Conservation (phyloP, 2,797 vertebrate species). For the Pampus argenteus region DNA sequence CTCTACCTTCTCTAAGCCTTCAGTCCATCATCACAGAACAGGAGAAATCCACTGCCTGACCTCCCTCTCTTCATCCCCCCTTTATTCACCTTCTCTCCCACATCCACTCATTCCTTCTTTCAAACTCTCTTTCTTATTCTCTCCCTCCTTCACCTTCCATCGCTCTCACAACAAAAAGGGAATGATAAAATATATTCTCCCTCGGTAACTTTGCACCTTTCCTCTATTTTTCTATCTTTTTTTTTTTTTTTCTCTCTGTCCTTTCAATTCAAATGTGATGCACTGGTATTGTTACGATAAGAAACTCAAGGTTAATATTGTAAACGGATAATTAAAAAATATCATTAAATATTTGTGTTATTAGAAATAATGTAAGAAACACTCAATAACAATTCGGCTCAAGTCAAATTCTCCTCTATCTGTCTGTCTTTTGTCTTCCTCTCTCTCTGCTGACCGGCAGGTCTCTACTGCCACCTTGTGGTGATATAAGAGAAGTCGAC, state of each 20-base stretch:
- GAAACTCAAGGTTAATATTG: conserved; percentile 5
- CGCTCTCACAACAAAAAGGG: background rate
- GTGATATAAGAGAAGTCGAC: background rate
- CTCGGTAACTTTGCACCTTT: conserved; percentile 6
- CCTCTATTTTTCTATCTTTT: background rate
- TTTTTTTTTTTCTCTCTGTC: rapidly evolving
- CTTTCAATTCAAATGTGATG: background rate
- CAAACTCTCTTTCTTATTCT: conserved; percentile 1
- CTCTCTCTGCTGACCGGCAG: conserved; percentile 22
- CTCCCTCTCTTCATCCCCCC: background rate
- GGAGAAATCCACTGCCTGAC: conserved; percentile 23
- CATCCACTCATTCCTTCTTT: no score
- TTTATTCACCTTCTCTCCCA: conserved; percentile 4
- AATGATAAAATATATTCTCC: background rate
- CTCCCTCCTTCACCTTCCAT: background rate
- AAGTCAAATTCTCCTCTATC: conserved; percentile 8
- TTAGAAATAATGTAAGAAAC: conserved; percentile 18
- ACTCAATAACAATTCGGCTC: conserved; percentile 36
- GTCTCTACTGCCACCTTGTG: conserved; percentile 72
- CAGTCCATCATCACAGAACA: conserved; percentile 67
- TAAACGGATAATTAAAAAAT: background rate
- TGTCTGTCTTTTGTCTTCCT: conserved; percentile 3
- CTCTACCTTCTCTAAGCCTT: conserved; percentile 38
- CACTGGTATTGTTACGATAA: background rate
- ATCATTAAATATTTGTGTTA: background rate